Percentiles rank a stretch among this genome's conserved stretches.
phyloP scores from a whole-genome alignment of 2,888 invertebrate genomes.

The Lasioglossum morio region DNA sequence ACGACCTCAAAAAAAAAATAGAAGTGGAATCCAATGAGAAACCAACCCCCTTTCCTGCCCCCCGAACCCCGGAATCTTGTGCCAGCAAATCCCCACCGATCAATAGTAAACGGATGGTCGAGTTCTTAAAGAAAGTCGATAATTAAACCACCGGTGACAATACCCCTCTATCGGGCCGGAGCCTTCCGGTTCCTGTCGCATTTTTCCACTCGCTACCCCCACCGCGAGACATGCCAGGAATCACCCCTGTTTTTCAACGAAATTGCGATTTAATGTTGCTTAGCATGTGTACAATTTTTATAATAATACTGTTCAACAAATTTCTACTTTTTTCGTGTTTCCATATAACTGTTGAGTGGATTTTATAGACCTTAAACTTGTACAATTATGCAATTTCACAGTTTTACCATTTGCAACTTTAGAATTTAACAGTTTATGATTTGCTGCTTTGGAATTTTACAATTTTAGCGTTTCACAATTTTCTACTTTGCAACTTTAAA shows the following conservation, averaged over 20 bases:
- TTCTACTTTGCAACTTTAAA: too few relatives aligned
- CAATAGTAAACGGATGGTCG: conserved; percentile 32
- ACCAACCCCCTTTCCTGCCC: not conserved
- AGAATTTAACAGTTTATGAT: too few relatives aligned
- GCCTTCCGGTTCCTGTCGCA: conserved; percentile 18
- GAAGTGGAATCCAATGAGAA: conserved; percentile 3
- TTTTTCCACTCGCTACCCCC: not conserved
- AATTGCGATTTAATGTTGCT: not conserved
- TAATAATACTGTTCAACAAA: too few relatives aligned
- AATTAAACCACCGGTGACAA: conserved; percentile 37
- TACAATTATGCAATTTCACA: too few relatives aligned
- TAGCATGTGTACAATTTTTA: not conserved
- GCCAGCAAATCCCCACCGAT: conserved; percentile 15
- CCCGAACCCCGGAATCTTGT: not conserved
- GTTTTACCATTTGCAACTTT: too few relatives aligned
- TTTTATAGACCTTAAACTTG: too few relatives aligned
- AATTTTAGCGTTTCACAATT: too few relatives aligned
- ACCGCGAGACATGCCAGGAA: too few relatives aligned
- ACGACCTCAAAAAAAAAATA: not conserved
- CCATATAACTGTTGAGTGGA: too few relatives aligned
- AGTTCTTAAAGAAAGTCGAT: conserved; percentile 39
- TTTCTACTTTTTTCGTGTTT: too few relatives aligned
- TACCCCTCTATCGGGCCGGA: conserved; percentile 15
- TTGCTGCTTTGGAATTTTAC: too few relatives aligned
- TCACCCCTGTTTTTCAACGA: not conserved